Evolutionary conservation across 2,888 invertebrate genomes (phyloP).

Genomic region (Noctua fimbriata): DNA sequence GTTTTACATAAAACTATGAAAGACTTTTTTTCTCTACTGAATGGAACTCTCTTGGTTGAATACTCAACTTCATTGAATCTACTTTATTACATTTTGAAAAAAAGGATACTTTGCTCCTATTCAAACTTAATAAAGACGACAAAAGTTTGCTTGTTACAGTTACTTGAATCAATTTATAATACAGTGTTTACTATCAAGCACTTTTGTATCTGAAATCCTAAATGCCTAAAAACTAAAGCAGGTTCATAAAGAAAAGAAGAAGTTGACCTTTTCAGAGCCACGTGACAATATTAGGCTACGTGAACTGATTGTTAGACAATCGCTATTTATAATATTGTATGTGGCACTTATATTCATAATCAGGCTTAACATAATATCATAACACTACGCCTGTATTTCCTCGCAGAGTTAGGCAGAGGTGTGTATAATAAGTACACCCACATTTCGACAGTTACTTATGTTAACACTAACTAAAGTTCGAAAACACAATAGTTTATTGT

Average conservation of each 20-base stretch:
- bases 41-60: slow-evolving; percentile 12
- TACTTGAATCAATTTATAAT: not conserved
- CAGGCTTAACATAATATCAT: not conserved
- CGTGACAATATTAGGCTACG: slow-evolving; percentile 18
- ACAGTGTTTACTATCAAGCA: not conserved
- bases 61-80: slow-evolving; percentile 20
- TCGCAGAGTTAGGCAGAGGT: not conserved
- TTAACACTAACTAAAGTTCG: not conserved
- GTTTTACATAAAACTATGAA: slow-evolving; percentile 37
- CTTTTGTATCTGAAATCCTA: not conserved
- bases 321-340: not conserved
- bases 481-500: not conserved
- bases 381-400: not conserved
- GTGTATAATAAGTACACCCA: not conserved
- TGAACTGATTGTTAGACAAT: slow-evolving; percentile 15
- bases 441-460: not conserved
- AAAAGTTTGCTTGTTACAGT: slow-evolving; percentile 3
- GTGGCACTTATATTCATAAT: not conserved
- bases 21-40: slow-evolving; percentile 21
- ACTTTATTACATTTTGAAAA: not conserved
- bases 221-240: not conserved
- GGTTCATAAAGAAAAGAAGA: too few species aligned
- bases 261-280: not conserved
- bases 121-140: not conserved
- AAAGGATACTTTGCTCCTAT: slow-evolving; percentile 3